Percentiles rank a stretch among this genome's conserved stretches.
phyloP scores from a whole-genome alignment of 2,797 vertebrate species.

The Takifugu rubripes region DNA sequence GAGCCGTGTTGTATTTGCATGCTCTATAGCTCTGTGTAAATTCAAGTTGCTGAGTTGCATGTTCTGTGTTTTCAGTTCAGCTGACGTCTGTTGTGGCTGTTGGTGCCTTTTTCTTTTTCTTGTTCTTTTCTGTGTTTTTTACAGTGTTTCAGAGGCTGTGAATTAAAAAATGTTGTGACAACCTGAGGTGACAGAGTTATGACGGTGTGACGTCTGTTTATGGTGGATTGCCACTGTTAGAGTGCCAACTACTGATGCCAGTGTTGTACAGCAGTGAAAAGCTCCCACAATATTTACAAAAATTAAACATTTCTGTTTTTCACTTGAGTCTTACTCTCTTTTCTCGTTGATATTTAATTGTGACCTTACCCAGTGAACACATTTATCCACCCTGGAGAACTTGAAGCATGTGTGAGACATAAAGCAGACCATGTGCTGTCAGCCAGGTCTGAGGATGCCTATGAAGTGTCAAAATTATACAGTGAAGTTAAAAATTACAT shows the following conservation, averaged over 20 bases:
- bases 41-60: conserved; percentile 81
- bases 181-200: conserved; percentile 7
- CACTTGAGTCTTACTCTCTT: conserved; percentile 18
- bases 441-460: too few species aligned
- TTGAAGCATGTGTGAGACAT: too few species aligned
- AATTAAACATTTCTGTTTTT: conserved; percentile 65
- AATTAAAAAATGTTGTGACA: conserved; percentile 16
- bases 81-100: conserved; percentile 62
- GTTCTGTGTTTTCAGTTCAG: conserved; percentile 77
- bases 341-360: not conserved
- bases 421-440: too few species aligned
- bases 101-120: conserved; percentile 63
- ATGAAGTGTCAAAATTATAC: too few species aligned
- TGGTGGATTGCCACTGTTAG: conserved; percentile 52
- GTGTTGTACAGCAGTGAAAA: conserved; percentile 84
- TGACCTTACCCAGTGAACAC: too few species aligned
- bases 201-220: conserved; percentile 52
- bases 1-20: conserved; percentile 86
- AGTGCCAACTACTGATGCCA: conserved; percentile 81
- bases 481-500: too few species aligned
- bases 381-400: too few species aligned
- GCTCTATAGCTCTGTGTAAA: conserved; percentile 83
- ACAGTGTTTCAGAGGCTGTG: conserved; percentile 69
- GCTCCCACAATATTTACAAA: conserved; percentile 69
- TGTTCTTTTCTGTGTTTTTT: conserved; percentile 63